A percentile compares a stretch with the other conserved stretches of the same genome.
phyloP scores from a whole-genome alignment of 2,888 invertebrate genomes.

The Tortrix viridana region DNA sequence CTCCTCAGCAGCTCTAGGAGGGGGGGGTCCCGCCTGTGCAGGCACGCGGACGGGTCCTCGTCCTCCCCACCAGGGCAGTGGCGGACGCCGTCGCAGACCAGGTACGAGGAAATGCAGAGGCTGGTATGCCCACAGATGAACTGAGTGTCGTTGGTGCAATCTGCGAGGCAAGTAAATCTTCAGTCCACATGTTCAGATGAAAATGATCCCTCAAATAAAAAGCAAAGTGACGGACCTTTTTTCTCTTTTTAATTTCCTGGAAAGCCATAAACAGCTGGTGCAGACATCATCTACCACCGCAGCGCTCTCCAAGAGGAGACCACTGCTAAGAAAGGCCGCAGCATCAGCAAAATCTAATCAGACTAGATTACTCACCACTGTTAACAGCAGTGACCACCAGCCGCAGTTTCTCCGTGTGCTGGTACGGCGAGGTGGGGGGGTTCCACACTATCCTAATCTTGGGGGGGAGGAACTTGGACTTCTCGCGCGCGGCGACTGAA shows the following conservation, averaged over 20 bases:
- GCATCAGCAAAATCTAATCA: neutral
- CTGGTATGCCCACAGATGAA: slow-evolving; percentile 70
- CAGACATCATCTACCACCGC: too few relatives aligned
- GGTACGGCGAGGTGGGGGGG: slow-evolving; percentile 73
- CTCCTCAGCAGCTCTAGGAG: slow-evolving; percentile 71
- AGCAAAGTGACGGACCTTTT: too few relatives aligned
- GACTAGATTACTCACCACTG: slow-evolving; percentile 65
- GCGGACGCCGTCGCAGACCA: slow-evolving; percentile 87
- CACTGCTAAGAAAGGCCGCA: too few relatives aligned
- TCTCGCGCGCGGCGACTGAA: slow-evolving; percentile 73
- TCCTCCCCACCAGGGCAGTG: slow-evolving; percentile 87
- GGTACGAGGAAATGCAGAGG: slow-evolving; percentile 86
- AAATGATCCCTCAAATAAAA: too few relatives aligned
- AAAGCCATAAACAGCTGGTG: too few relatives aligned
- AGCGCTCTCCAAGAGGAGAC: too few relatives aligned
- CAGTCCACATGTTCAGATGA: neutral
- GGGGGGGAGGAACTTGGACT: slow-evolving; percentile 80
- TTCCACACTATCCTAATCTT: slow-evolving; percentile 84
- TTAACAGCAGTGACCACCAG: slow-evolving; percentile 77
- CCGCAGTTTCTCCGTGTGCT: slow-evolving; percentile 75
- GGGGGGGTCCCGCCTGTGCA: slow-evolving; percentile 70
- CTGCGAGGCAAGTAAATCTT: slow-evolving; percentile 36
- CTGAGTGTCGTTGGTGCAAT: slow-evolving; percentile 72
- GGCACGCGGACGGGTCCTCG: slow-evolving; percentile 74
- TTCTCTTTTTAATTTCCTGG: too few relatives aligned